Evolutionary conservation across 2,797 vertebrate genomes (phyloP).

Genomic region (Phoebastria nigripes): DNA sequence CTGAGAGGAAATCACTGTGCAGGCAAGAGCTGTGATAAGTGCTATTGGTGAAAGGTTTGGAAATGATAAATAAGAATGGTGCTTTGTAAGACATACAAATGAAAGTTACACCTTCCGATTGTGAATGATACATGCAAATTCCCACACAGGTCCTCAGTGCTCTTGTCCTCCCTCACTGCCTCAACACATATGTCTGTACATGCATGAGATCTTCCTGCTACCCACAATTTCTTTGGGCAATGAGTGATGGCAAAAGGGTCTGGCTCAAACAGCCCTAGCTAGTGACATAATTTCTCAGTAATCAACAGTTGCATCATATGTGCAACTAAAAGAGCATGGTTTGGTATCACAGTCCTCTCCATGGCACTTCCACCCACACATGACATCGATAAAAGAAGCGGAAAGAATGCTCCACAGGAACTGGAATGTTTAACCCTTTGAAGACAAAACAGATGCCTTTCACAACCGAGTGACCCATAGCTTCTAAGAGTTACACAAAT

Average conservation of each 20-base stretch:
- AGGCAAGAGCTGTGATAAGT: not conserved
- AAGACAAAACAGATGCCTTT: not conserved
- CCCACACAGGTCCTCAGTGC: not conserved
- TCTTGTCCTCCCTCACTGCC: not conserved
- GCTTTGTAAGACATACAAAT: not conserved
- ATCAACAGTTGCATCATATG: accelerated
- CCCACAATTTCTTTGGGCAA: not conserved
- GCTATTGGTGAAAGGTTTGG: not conserved
- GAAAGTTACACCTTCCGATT: not conserved
- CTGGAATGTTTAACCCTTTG: not conserved
- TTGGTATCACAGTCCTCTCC: not conserved
- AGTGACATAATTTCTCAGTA: not conserved
- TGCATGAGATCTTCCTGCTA: not conserved
- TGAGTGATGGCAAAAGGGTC: not conserved
- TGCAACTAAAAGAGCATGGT: not conserved
- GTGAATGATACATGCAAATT: not conserved
- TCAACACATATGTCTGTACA: not conserved
- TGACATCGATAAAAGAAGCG: not conserved
- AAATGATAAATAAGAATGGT: not conserved
- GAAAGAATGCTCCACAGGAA: not conserved
- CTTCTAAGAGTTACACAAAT: not conserved
- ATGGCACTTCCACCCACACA: not conserved
- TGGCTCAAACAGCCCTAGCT: not conserved
- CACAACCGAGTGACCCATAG: not conserved
- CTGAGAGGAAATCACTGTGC: not conserved